phyloP scores from a whole-genome alignment of 2,113 vertebrate species.

The Hemiscyllium ocellatum region DNA sequence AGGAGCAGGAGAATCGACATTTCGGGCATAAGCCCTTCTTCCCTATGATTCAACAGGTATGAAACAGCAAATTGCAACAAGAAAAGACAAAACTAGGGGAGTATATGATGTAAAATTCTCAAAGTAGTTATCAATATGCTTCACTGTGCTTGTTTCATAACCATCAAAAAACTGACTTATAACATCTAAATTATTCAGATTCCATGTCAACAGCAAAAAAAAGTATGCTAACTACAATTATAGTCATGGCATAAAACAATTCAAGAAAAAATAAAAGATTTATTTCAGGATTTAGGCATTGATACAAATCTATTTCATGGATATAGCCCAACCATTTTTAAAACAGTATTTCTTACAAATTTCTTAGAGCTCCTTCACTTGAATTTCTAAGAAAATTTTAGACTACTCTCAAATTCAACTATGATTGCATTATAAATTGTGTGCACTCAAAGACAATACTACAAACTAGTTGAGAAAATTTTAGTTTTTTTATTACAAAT shows the following conservation, averaged over 20 bases:
- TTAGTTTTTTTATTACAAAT: conserved; percentile 24
- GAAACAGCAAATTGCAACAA: background rate
- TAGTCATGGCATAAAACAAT: background rate
- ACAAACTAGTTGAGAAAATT: background rate
- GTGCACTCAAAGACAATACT: background rate
- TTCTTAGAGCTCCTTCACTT: background rate
- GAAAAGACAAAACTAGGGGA: background rate
- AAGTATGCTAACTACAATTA: background rate
- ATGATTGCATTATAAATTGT: background rate
- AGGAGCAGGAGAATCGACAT: too few relatives aligned
- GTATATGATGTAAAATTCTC: background rate
- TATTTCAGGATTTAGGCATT: background rate
- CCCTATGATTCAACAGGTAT: background rate
- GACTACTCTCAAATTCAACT: background rate
- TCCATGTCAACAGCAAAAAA: background rate
- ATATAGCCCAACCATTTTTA: background rate
- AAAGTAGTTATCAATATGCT: background rate
- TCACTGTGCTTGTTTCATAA: background rate
- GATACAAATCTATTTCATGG: background rate
- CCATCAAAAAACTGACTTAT: background rate
- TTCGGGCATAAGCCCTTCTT: too few relatives aligned
- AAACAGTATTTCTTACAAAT: background rate
- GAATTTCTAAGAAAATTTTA: background rate
- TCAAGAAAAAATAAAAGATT: background rate
- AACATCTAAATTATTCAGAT: background rate